Conservation (phyloP, 2,797 vertebrate species). For the Danio kyathit region DNA sequence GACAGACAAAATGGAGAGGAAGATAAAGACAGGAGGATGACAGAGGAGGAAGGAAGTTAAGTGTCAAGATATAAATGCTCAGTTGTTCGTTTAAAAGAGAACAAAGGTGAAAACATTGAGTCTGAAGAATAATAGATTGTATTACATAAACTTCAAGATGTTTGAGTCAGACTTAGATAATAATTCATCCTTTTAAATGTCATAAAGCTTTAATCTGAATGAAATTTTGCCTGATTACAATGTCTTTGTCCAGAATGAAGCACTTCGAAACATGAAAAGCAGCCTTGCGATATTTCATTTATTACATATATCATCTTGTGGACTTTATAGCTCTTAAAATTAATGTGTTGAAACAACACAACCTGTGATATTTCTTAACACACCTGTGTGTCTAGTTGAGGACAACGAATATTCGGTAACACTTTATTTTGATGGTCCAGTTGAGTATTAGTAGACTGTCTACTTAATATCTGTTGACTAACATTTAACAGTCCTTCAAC, state of each 20-base stretch:
- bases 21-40: slow-evolving; percentile 17
- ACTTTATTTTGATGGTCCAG: no score
- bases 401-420: no score
- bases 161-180: background rate
- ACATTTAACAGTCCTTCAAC: no score
- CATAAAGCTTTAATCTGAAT: background rate
- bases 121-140: background rate
- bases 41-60: background rate
- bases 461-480: no score
- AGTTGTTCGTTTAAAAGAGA: background rate
- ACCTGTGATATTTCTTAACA: no score
- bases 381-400: background rate
- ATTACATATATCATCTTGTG: no score
- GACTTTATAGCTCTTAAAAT: background rate
- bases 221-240: no score
- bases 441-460: no score
- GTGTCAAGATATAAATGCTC: background rate
- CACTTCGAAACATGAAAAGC: background rate
- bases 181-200: background rate
- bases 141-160: background rate
- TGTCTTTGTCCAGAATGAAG: background rate
- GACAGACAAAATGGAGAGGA: slow-evolving; percentile 18
- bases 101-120: background rate
- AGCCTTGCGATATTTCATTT: background rate
- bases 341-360: background rate